Evolutionary conservation across 2,113 vertebrate genomes (phyloP).

Genomic region (Octodon degus): DNA sequence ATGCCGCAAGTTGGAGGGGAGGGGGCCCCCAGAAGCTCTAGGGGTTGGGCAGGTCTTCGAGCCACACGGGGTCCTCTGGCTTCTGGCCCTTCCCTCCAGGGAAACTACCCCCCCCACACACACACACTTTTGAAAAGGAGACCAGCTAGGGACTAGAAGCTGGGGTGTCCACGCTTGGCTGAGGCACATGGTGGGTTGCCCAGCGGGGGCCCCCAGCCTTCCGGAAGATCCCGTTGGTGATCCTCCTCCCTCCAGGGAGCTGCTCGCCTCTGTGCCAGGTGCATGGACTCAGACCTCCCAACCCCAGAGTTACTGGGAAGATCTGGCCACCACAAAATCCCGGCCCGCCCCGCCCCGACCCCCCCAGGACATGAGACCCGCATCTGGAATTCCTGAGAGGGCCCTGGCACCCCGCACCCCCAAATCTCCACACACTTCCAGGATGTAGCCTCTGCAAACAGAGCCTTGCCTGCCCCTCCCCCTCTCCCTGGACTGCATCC

Average conservation of each 20-base stretch:
- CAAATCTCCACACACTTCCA: neutral
- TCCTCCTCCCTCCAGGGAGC: neutral
- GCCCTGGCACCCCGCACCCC: slow-evolving; percentile 24
- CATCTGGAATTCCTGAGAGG: slow-evolving; percentile 15
- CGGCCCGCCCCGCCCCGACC: neutral
- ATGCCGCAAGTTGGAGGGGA: slow-evolving; percentile 7
- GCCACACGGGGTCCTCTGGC: neutral
- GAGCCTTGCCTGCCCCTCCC: neutral
- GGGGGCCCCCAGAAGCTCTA: neutral
- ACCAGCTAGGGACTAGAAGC: neutral
- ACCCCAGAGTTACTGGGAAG: slow-evolving; percentile 7
- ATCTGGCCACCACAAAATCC: slow-evolving; percentile 11
- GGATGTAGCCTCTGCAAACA: neutral
- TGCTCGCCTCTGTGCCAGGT: slow-evolving; percentile 43
- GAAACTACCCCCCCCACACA: neutral
- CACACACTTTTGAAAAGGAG: neutral
- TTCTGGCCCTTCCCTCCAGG: neutral
- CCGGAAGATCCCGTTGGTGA: neutral
- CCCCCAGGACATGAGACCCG: slow-evolving; percentile 59
- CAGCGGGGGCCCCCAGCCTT: slow-evolving; percentile 14
- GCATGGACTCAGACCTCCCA: slow-evolving; percentile 66
- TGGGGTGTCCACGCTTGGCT: neutral
- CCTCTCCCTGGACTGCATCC: neutral
- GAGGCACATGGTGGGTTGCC: neutral
- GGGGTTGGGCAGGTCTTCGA: neutral